Conservation (phyloP, 2,113 vertebrate genomes). For the Chunga burmeisteri region DNA sequence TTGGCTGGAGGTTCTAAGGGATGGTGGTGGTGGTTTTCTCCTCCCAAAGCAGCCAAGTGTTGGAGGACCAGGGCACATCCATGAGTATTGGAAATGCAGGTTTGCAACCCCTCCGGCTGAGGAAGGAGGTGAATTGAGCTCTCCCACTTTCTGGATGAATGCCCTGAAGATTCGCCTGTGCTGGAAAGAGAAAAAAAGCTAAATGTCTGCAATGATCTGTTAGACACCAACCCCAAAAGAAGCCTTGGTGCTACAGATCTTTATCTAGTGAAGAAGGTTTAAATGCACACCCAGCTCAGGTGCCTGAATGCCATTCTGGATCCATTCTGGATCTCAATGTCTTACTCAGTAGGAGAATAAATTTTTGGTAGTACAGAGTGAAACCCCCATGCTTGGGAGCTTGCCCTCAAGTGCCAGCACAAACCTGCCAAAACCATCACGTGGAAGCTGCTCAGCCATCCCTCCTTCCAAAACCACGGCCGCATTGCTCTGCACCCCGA, state of each 20-base stretch:
- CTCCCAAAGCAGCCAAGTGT: fast-evolving
- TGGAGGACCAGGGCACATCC: not conserved
- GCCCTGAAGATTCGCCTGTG: not conserved
- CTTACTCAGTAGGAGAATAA: not conserved
- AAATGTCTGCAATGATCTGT: not conserved
- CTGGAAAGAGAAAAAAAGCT: not conserved
- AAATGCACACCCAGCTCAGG: not conserved
- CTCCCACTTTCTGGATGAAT: not conserved
- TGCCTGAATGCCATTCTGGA: not conserved
- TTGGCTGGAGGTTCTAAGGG: not conserved
- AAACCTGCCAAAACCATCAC: not conserved
- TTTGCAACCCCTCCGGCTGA: not conserved
- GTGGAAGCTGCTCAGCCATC: not conserved
- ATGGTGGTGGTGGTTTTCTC: not conserved
- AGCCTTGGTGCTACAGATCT: not conserved
- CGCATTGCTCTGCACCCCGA: fast-evolving
- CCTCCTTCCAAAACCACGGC: not conserved
- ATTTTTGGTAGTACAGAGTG: not conserved
- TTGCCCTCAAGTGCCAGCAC: not conserved
- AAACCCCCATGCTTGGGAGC: fast-evolving
- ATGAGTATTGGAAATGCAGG: fast-evolving
- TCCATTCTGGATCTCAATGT: not conserved
- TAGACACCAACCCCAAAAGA: not conserved
- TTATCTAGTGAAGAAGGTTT: not conserved
- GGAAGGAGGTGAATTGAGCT: not conserved